These are phyloP conservation scores for Ennomos fuscantarius DNA, from an alignment of 2,888 invertebrate species.

Conservation along the genomic window DNA sequence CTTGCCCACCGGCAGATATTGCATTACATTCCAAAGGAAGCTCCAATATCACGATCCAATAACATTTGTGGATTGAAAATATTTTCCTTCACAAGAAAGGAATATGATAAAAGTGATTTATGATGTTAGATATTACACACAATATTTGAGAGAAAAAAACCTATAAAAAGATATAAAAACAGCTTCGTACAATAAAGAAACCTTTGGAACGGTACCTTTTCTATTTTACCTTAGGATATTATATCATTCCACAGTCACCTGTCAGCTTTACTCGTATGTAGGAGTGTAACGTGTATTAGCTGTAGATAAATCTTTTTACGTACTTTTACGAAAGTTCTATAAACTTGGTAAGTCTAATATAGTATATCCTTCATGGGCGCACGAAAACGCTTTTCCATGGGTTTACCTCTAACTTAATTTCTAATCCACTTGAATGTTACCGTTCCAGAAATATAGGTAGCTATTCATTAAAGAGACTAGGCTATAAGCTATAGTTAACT, in stretches of 20 bases:
- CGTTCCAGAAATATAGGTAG: constrained; percentile 18
- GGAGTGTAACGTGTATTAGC: no score
- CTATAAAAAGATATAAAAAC: neutral
- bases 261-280: no score
- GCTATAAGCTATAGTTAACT: no score
- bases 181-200: neutral
- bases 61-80: constrained; percentile 55
- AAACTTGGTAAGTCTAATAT: no score
- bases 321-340: constrained; percentile 6
- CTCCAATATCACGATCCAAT: constrained; percentile 59
- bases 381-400: neutral
- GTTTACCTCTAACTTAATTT: constrained; percentile 13
- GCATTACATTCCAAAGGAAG: constrained; percentile 54
- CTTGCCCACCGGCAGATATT: constrained; percentile 46
- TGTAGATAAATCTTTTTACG: no score
- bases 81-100: constrained; percentile 47
- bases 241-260: no score
- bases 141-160: neutral
- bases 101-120: constrained; percentile 27
- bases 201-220: no score
- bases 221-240: no score
- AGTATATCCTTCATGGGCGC: no score
- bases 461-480: constrained; percentile 20
- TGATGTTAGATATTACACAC: neutral
- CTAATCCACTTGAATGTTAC: constrained; percentile 16